Percentiles rank a stretch among this genome's conserved stretches.
Evolutionary conservation across 35 echinoderm and acorn worm species (phyloP).

Genomic region (Lytechinus pictus): DNA sequence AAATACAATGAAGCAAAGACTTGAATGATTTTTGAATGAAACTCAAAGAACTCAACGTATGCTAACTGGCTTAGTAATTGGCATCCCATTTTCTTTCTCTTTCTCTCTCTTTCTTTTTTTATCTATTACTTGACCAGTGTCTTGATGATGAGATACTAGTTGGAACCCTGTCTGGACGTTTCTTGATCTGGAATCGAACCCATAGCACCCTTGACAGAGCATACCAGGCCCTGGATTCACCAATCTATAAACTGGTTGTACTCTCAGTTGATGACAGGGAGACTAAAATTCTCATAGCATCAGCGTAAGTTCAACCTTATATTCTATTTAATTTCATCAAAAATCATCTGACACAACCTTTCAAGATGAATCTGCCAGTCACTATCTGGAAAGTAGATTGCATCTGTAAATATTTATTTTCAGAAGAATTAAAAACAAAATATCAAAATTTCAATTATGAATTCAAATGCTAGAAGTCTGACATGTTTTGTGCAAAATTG

Average conservation of each 20-base stretch:
- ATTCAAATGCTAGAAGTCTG: too few species aligned
- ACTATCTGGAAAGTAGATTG: too few species aligned
- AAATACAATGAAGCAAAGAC: too few species aligned
- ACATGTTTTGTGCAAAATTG: too few species aligned
- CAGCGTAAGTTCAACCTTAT: neutral
- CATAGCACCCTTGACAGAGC: neutral
- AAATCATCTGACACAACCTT: too few species aligned
- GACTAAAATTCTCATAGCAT: conserved; percentile 37
- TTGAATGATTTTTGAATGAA: too few species aligned
- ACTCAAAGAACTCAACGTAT: too few species aligned
- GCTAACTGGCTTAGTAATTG: neutral
- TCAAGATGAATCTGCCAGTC: too few species aligned
- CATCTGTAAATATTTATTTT: too few species aligned
- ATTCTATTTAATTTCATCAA: neutral
- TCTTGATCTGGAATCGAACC: conserved; percentile 14
- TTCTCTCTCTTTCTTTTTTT: neutral
- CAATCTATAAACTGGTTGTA: neutral
- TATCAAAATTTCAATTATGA: too few species aligned
- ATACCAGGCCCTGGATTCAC: neutral
- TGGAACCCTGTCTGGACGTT: neutral
- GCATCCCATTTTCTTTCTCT: neutral
- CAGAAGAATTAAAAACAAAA: too few species aligned
- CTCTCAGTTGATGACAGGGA: neutral
- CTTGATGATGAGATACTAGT: neutral
- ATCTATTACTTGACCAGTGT: conserved; percentile 5